These are phyloP conservation scores for Glomeris maerens DNA, from an alignment of 1,140 invertebrate species.

Conservation along the genomic window DNA sequence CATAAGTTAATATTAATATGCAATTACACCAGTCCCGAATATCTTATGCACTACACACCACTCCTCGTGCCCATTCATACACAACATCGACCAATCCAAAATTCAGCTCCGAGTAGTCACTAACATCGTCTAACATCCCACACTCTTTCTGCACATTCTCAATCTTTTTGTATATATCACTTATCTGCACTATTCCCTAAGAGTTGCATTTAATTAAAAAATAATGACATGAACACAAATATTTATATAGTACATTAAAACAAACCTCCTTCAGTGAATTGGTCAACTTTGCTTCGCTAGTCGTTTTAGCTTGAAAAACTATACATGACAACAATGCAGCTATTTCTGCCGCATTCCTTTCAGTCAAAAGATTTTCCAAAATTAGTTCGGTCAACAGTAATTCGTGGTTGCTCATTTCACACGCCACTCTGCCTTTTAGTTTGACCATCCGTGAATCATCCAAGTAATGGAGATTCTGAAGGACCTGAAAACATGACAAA, in stretches of 20 bases:
- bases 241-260: slow-evolving; percentile 11
- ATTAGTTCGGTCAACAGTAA: slow-evolving; percentile 90
- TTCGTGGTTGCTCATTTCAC: slow-evolving; percentile 86
- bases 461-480: slow-evolving; percentile 53
- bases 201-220: slow-evolving; percentile 39
- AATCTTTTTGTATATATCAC: slow-evolving; percentile 38
- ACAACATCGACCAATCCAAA: slow-evolving; percentile 86
- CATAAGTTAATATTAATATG: slow-evolving; percentile 21
- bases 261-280: slow-evolving; percentile 25
- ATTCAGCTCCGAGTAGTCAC: slow-evolving; percentile 51
- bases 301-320: slow-evolving; percentile 72
- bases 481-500: slow-evolving; percentile 38
- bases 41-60: slow-evolving; percentile 36
- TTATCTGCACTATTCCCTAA: too few species aligned
- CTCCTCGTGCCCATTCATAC: slow-evolving; percentile 85
- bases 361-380: slow-evolving; percentile 77
- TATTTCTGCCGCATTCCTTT: slow-evolving; percentile 74
- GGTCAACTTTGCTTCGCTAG: slow-evolving; percentile 36
- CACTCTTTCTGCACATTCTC: slow-evolving; percentile 38
- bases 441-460: slow-evolving; percentile 46
- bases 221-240: slow-evolving; percentile 12
- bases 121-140: slow-evolving; percentile 37
- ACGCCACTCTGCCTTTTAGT: slow-evolving; percentile 84
- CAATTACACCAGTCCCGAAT: neutral
- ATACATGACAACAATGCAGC: slow-evolving; percentile 79